Percentiles rank a stretch among this genome's conserved stretches.
These are phyloP conservation scores for Gymnopithys bicolor DNA, from an alignment of 2,797 vertebrate genomes.

Conservation along the genomic window DNA sequence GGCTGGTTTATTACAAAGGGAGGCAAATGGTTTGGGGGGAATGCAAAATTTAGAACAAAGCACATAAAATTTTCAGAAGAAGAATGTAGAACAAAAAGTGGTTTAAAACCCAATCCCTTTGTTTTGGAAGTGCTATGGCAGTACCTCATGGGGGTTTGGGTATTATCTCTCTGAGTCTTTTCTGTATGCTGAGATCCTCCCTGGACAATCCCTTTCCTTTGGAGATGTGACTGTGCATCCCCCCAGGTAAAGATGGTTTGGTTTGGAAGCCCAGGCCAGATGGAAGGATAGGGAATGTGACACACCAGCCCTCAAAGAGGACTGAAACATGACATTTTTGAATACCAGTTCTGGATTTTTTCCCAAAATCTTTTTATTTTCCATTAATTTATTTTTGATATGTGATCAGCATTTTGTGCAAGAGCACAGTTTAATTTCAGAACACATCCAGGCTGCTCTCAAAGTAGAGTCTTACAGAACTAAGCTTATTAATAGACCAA, in stretches of 20 bases:
- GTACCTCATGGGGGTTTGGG: not conserved
- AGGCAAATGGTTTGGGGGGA: not conserved
- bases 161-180: not conserved
- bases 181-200: not conserved
- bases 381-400: not conserved
- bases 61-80: not conserved
- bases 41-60: not conserved
- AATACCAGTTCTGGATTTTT: not conserved
- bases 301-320: not conserved
- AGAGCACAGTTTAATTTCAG: constrained; percentile 1
- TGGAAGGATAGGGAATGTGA: not conserved
- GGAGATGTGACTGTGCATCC: not conserved
- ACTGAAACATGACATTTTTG: not conserved
- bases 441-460: not conserved
- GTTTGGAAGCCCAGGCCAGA: not conserved
- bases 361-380: not conserved
- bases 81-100: not conserved
- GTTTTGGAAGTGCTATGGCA: not conserved
- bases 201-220: not conserved
- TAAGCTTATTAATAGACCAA: constrained; percentile 11
- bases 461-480: not conserved
- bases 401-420: not conserved
- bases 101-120: not conserved
- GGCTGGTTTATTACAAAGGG: not conserved
- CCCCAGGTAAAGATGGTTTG: not conserved